A percentile compares a stretch with the other conserved stretches of the same genome.
Conservation (phyloP, 1,140 invertebrate species). For the Nilaparvata lugens region DNA sequence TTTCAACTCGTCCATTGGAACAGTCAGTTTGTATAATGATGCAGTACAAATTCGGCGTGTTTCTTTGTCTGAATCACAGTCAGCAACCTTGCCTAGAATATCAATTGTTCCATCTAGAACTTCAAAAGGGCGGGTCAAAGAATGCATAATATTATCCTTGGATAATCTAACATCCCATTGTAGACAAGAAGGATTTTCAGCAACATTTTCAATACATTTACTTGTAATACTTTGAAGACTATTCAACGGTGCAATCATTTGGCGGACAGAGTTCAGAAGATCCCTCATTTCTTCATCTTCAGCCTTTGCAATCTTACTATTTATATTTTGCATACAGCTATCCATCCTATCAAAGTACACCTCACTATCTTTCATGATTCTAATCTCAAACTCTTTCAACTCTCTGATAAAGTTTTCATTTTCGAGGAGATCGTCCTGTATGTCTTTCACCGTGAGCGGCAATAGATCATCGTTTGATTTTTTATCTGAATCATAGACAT, state of each 20-base stretch:
- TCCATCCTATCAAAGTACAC: background rate
- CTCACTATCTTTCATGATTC: background rate
- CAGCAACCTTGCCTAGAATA: slow-evolving; percentile 19
- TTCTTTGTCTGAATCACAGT: slow-evolving; percentile 14
- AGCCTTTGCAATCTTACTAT: background rate
- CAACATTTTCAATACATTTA: slow-evolving; percentile 22
- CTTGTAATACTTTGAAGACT: slow-evolving; percentile 22
- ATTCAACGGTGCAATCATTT: slow-evolving; percentile 23
- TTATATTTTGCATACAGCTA: background rate
- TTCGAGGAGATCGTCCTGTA: slow-evolving; percentile 10
- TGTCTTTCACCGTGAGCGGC: slow-evolving; percentile 8
- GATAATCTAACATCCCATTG: slow-evolving; percentile 2
- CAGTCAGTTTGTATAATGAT: slow-evolving; percentile 23
- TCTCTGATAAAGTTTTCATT: background rate
- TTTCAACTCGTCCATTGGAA: slow-evolving; percentile 25
- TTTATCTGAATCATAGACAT: background rate
- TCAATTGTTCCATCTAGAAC: slow-evolving; percentile 18
- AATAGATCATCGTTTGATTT: background rate
- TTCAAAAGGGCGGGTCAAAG: slow-evolving; percentile 23
- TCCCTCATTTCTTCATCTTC: slow-evolving; percentile 21
- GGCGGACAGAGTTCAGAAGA: slow-evolving; percentile 14
- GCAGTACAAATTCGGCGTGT: slow-evolving; percentile 19
- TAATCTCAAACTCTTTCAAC: background rate
- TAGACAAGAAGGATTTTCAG: slow-evolving; percentile 12
- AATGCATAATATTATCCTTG: slow-evolving; percentile 17